Percentiles rank a stretch among this genome's conserved stretches.
These are phyloP conservation scores for Drosophila phalerata DNA, from an alignment of 2,888 invertebrate species.

Conservation along the genomic window DNA sequence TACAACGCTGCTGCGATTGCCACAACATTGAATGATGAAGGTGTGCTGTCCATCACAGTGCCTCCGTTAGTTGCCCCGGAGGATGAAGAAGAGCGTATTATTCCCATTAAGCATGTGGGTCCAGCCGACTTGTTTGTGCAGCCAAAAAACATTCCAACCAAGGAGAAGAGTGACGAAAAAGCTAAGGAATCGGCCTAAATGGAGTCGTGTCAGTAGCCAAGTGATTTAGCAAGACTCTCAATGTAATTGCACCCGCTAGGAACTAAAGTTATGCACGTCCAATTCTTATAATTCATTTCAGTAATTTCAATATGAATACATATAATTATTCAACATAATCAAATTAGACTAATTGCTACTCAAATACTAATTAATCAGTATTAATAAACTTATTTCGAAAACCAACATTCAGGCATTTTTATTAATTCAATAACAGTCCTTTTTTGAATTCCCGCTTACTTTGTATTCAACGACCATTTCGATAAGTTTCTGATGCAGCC, in stretches of 20 bases:
- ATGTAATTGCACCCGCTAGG: conserved; percentile 54
- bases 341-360: conserved; percentile 44
- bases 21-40: conserved; percentile 92
- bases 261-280: conserved; percentile 51
- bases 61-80: conserved; percentile 85
- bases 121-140: conserved; percentile 79
- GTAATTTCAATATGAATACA: conserved; percentile 32
- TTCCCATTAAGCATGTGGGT: conserved; percentile 79
- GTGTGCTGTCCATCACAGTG: conserved; percentile 90
- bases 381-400: conserved; percentile 61
- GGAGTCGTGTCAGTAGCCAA: conserved; percentile 27
- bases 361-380: conserved; percentile 46
- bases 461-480: background rate
- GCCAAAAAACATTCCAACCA: conserved; percentile 48
- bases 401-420: conserved; percentile 21
- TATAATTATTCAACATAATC: conserved; percentile 26
- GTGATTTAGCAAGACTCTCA: conserved; percentile 71
- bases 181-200: conserved; percentile 38
- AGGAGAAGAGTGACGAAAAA: conserved; percentile 42
- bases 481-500: background rate
- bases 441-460: background rate
- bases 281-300: conserved; percentile 40
- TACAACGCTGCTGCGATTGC: conserved; percentile 90
- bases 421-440: background rate
- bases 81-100: conserved; percentile 71